phyloP scores from a whole-genome alignment of 1,140 invertebrate genomes.

The Dryas iulia region DNA sequence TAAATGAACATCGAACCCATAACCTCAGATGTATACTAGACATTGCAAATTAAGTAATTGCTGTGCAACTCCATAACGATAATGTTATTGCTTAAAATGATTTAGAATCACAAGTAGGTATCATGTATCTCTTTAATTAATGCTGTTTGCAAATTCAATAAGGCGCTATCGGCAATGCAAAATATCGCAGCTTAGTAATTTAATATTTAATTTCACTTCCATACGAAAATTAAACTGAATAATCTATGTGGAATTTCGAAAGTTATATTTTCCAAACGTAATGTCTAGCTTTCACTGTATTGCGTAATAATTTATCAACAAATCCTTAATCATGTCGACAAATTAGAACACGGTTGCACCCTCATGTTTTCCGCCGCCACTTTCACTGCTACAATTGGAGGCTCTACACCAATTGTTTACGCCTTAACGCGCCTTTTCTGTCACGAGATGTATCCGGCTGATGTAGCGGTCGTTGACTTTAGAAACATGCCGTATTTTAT shows the following conservation, averaged over 20 bases:
- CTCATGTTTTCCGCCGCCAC: slow-evolving; percentile 10
- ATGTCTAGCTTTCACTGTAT: slow-evolving; percentile 49
- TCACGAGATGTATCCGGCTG: slow-evolving; percentile 49
- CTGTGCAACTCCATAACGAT: too few relatives aligned
- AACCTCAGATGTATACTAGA: too few relatives aligned
- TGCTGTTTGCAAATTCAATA: slow-evolving; percentile 4
- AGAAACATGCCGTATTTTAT: neutral
- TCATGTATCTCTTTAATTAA: neutral
- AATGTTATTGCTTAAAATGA: neutral
- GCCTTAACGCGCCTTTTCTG: slow-evolving; percentile 50
- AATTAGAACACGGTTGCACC: slow-evolving; percentile 15
- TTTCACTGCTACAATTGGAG: slow-evolving; percentile 25
- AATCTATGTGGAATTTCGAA: slow-evolving; percentile 29
- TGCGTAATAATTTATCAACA: slow-evolving; percentile 14
- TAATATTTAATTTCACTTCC: slow-evolving; percentile 33
- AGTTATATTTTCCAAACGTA: slow-evolving; percentile 26
- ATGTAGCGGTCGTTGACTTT: slow-evolving; percentile 45
- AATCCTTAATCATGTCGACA: slow-evolving; percentile 3
- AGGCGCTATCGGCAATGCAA: slow-evolving; percentile 17
- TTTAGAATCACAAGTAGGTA: neutral
- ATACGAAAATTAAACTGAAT: slow-evolving; percentile 23
- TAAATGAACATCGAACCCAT: too few relatives aligned
- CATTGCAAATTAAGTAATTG: too few relatives aligned
- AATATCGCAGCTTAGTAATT: slow-evolving; percentile 31
- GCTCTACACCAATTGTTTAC: slow-evolving; percentile 48